Evolutionary conservation across 1,140 invertebrate genomes (phyloP).

Genomic region (Muscidifurax raptorellus): DNA sequence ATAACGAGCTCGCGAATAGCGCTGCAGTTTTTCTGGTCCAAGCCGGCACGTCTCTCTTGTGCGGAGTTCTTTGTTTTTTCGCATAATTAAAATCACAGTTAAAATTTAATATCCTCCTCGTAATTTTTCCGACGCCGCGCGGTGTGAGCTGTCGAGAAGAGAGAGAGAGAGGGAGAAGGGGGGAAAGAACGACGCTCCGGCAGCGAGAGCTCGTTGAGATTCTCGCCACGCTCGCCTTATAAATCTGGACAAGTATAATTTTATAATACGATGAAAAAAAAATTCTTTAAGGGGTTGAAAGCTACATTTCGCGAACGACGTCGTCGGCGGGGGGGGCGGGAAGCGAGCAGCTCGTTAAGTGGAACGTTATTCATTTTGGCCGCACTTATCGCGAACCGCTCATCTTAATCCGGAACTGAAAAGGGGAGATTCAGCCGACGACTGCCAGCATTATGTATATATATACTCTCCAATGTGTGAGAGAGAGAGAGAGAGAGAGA

Average conservation of each 20-base stretch:
- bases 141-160: not conserved
- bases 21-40: not conserved
- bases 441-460: not conserved
- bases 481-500: not conserved
- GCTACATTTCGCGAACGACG: constrained; percentile 26
- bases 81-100: constrained; percentile 69
- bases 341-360: constrained; percentile 54
- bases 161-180: not conserved
- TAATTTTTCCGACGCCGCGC: constrained; percentile 62
- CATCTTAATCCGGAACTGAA: constrained; percentile 44
- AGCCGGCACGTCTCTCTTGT: not conserved
- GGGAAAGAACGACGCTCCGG: constrained; percentile 24
- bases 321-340: not conserved
- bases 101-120: constrained; percentile 69
- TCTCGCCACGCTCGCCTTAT: constrained; percentile 61
- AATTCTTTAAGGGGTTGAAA: constrained; percentile 57
- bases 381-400: constrained; percentile 40
- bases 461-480: not conserved
- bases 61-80: constrained; percentile 47
- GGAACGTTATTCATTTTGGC: constrained; percentile 60
- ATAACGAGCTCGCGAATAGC: constrained; percentile 59
- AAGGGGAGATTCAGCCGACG: not conserved
- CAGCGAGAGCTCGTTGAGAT: constrained; percentile 57
- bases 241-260: constrained; percentile 67
- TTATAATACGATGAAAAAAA: constrained; percentile 65